These are phyloP conservation scores for Ephialtes manifestator DNA, from an alignment of 2,888 invertebrate genomes.

Conservation along the genomic window DNA sequence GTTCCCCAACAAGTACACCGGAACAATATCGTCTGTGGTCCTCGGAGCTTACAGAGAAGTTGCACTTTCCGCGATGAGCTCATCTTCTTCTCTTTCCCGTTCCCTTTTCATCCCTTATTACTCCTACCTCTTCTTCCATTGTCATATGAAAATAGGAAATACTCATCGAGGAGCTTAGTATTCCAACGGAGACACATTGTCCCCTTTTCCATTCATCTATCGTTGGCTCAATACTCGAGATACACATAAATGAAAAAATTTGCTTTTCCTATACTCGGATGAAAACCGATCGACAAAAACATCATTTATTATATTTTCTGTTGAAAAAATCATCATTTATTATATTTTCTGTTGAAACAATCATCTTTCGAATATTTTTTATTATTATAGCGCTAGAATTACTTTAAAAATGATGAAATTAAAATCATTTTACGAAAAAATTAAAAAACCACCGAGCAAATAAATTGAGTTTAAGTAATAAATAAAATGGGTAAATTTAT, in stretches of 20 bases:
- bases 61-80: constrained; percentile 68
- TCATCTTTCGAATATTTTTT: no score
- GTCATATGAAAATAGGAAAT: constrained; percentile 17
- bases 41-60: constrained; percentile 31
- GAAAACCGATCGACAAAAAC: not conserved
- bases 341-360: no score
- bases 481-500: no score
- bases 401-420: no score
- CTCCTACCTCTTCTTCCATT: constrained; percentile 31
- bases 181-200: not conserved
- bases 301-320: not conserved
- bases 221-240: not conserved
- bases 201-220: not conserved
- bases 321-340: no score
- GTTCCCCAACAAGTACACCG: constrained; percentile 33
- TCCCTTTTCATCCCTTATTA: constrained; percentile 48
- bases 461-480: no score
- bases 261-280: not conserved
- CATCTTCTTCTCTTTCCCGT: constrained; percentile 43
- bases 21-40: constrained; percentile 66
- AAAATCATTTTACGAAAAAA: no score
- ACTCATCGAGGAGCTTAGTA: constrained; percentile 8
- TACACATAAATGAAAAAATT: not conserved
- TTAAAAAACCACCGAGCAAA: no score
- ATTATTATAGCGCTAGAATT: no score